phyloP scores from a whole-genome alignment of 2,888 invertebrate species.

The Acronicta alni region DNA sequence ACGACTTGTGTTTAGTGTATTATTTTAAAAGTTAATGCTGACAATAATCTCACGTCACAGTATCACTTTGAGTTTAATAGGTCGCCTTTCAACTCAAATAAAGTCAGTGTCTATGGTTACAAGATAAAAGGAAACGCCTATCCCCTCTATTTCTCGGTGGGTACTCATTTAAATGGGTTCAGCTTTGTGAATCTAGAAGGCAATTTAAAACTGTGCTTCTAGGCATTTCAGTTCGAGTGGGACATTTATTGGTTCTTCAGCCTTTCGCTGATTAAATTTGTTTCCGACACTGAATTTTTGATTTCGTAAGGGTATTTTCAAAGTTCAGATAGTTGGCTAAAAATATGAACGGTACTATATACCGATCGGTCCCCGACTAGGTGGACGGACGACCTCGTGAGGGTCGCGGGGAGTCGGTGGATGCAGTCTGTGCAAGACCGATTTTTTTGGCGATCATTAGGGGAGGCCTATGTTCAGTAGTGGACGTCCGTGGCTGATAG shows the following conservation, averaged over 20 bases:
- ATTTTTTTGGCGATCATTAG: too few species aligned
- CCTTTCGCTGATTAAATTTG: conserved; percentile 30
- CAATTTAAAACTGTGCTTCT: conserved; percentile 41
- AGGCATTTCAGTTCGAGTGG: conserved; percentile 24
- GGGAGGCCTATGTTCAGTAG: too few species aligned
- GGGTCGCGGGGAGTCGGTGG: too few species aligned
- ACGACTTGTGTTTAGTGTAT: too few species aligned
- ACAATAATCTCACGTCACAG: too few species aligned
- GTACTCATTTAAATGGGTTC: conserved; percentile 32
- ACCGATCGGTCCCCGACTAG: too few species aligned
- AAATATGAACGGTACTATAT: too few species aligned
- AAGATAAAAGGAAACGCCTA: conserved; percentile 24
- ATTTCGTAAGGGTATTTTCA: conserved; percentile 3
- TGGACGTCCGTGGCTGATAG: too few species aligned
- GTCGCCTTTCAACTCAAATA: conserved; percentile 4
- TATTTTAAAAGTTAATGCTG: too few species aligned
- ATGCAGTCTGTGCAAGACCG: too few species aligned
- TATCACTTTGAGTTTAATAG: neutral
- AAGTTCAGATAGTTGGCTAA: neutral
- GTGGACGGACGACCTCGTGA: too few species aligned
- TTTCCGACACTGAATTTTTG: conserved; percentile 3
- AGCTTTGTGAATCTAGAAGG: conserved; percentile 27
- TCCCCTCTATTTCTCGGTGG: conserved; percentile 26
- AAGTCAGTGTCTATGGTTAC: neutral
- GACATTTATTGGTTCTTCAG: conserved; percentile 41